Conservation (phyloP, 2,113 vertebrate genomes). For the Prunella himalayana region DNA sequence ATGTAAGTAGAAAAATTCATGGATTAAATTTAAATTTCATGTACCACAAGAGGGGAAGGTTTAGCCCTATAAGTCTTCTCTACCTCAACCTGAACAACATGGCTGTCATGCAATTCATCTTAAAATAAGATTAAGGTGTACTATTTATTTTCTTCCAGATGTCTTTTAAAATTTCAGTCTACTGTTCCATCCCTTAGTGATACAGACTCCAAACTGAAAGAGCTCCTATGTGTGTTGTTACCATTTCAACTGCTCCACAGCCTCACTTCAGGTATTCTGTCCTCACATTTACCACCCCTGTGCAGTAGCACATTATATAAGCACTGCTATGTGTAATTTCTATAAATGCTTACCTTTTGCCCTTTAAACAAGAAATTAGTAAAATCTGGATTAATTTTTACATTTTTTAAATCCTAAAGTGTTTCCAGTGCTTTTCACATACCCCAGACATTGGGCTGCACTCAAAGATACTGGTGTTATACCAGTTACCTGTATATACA, state of each 20-base stretch:
- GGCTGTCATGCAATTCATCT: background rate
- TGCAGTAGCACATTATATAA: background rate
- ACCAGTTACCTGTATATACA: background rate
- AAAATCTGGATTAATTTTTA: background rate
- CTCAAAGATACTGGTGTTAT: background rate
- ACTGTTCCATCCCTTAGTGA: background rate
- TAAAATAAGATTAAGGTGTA: background rate
- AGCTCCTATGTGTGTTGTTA: background rate
- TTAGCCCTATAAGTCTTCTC: background rate
- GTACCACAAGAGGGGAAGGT: background rate
- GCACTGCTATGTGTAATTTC: background rate
- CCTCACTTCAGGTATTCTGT: background rate
- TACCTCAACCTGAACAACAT: background rate
- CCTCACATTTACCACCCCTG: background rate
- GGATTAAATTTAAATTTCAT: background rate
- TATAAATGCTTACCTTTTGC: background rate
- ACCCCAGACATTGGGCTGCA: background rate
- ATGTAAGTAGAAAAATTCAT: background rate
- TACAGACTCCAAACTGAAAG: background rate
- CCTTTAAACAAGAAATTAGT: background rate
- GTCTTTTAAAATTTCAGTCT: background rate
- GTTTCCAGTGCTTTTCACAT: background rate
- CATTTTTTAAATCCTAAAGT: background rate
- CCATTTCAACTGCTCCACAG: background rate
- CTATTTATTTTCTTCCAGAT: background rate